A percentile compares a stretch with the other conserved stretches of the same genome.
Evolutionary conservation across 2,113 vertebrate genomes (phyloP).

Genomic region (Lichenostomus cassidix): DNA sequence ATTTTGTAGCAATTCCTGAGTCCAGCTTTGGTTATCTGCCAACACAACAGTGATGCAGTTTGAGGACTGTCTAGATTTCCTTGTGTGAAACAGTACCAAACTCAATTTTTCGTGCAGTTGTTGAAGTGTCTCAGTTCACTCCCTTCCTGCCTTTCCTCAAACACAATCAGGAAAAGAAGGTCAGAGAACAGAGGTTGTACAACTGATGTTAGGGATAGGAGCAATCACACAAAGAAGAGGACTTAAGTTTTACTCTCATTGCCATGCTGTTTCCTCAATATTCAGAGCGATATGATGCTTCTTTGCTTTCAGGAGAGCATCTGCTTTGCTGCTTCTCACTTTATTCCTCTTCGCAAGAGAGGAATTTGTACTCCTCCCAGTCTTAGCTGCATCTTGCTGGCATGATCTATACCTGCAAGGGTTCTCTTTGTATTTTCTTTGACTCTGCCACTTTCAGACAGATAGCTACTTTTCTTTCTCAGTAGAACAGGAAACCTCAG

Average conservation of each 20-base stretch:
- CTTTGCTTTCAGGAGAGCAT: not conserved
- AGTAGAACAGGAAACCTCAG: not conserved
- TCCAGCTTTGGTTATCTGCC: not conserved
- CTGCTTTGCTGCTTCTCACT: not conserved
- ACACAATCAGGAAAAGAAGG: not conserved
- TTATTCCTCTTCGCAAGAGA: not conserved
- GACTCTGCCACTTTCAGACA: not conserved
- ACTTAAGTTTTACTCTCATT: not conserved
- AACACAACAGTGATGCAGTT: not conserved
- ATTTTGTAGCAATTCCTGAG: not conserved
- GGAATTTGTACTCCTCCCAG: not conserved
- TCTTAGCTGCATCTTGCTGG: not conserved
- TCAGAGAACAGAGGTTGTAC: not conserved
- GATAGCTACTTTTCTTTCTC: not conserved
- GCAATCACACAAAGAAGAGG: not conserved
- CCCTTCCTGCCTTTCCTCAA: not conserved
- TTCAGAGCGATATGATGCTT: not conserved
- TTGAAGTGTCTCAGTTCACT: not conserved
- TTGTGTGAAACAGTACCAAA: not conserved
- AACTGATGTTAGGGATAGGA: not conserved
- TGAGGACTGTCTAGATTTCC: not conserved
- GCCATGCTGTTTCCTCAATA: not conserved
- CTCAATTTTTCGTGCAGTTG: not conserved
- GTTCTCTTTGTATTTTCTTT: not conserved
- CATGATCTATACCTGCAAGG: not conserved